Evolutionary conservation across 2,113 vertebrate genomes (phyloP).

Genomic region (Tricholaema leucomelas): DNA sequence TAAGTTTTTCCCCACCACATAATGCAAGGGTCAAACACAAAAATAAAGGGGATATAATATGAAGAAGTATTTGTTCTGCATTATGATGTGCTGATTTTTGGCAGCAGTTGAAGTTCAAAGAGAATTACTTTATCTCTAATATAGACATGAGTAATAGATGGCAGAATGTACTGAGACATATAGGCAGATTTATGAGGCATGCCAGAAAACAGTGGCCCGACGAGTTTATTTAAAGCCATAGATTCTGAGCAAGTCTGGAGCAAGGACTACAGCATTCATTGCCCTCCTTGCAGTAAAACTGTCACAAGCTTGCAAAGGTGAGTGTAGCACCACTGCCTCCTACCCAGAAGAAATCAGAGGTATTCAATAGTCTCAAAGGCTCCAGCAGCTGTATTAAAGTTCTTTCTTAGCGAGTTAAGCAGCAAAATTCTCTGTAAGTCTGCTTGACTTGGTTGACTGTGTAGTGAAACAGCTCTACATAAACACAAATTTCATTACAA

Average conservation of each 20-base stretch:
- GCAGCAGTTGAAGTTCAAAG: conserved; percentile 52
- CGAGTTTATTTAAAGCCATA: conserved; percentile 45
- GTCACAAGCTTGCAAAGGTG: neutral
- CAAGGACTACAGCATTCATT: conserved; percentile 16
- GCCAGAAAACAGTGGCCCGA: conserved; percentile 49
- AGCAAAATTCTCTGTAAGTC: neutral
- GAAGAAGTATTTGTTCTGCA: conserved; percentile 47
- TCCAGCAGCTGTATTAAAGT: neutral
- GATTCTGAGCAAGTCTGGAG: conserved; percentile 7
- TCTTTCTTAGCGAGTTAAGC: neutral
- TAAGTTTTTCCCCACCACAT: neutral
- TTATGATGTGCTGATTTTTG: conserved; percentile 28
- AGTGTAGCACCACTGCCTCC: neutral
- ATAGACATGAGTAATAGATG: conserved; percentile 66
- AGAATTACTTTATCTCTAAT: conserved; percentile 65
- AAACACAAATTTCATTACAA: neutral
- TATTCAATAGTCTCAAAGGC: neutral
- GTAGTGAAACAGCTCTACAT: neutral
- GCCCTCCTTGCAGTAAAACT: conserved; percentile 30
- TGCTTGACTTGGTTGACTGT: neutral
- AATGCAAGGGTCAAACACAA: neutral
- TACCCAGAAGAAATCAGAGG: neutral
- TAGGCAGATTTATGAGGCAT: conserved; percentile 65
- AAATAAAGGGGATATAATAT: neutral
- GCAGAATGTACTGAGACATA: conserved; percentile 62